Base-by-base conservation (phyloP, 1,140 invertebrate genomes). In the Apolygus lucorum region DNA sequence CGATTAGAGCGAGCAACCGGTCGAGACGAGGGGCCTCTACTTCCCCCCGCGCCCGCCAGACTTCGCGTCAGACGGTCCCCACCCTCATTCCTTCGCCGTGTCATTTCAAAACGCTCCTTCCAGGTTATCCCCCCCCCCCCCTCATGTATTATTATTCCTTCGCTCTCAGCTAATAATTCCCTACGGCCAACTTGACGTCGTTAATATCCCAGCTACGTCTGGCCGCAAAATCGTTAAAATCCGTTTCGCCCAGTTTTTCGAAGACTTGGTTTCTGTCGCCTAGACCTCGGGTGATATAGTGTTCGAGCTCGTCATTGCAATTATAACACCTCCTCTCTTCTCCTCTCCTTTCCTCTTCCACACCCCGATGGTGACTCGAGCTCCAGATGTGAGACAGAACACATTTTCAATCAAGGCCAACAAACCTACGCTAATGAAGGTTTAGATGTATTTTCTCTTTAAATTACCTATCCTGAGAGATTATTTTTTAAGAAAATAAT, bases 171-270 rank as follows among this genome's bases (percentile, higher is more conserved):
- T 64, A 29, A 64, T 64, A 64, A 66, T 66, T 66, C 64, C 64
- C n/a, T n/a, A n/a, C n/a, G 17, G 64, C 29, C 27, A n/a, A n/a
- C n/a, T 28, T 66, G 27, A 26, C 29, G 28, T 66, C 64, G 64
- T 66, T 66, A 66, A 66, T 66, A 66, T 34, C 64, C 22, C 22
- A 13, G 13, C 28, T 13, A 17, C 34, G n/a, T 11, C 11, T 26
- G 11, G 63, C n/a, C 27, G 34, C n/a, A 34, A 34, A 29, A 28
- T 34, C 64, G 64, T 66, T 66, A 66, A 66, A 66, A 66, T 29
- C 27, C 64, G 64, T 66, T 66, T 66, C 64, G 64, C 64, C 64
- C 64, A 66, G 26, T 14, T 66, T 66, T 66, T 28, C 28, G 64
- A 17, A 34, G 28, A n/a, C n/a, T n/a, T n/a, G n/a, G 64, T 8